phyloP scores from a whole-genome alignment of 2,113 vertebrate genomes.

The Columba janthina region DNA sequence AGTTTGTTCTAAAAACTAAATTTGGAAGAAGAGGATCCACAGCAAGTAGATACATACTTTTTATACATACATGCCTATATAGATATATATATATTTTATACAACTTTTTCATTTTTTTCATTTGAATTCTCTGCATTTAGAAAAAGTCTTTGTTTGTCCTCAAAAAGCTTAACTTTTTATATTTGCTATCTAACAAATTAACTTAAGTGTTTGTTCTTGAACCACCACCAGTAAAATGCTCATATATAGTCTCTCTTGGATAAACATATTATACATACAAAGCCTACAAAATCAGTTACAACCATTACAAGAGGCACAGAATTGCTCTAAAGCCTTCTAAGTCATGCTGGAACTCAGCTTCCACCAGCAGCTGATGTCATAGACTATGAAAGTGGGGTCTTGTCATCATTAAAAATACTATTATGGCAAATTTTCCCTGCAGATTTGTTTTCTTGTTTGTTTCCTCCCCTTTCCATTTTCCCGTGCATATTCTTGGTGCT shows the following conservation, averaged over 20 bases:
- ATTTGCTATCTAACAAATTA: neutral
- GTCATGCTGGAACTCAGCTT: neutral
- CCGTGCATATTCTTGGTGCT: neutral
- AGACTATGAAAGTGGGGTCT: neutral
- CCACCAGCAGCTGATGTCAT: neutral
- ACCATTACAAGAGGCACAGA: neutral
- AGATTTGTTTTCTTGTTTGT: neutral
- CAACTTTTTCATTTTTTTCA: neutral
- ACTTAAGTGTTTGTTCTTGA: neutral
- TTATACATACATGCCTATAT: neutral
- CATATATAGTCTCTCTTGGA: neutral
- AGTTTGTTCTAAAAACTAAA: conserved; percentile 5
- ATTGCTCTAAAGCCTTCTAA: neutral
- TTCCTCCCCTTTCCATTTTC: neutral
- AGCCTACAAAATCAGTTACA: neutral
- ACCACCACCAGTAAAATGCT: neutral
- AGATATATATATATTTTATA: neutral
- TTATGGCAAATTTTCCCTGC: neutral
- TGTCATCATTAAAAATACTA: neutral
- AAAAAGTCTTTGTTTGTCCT: neutral
- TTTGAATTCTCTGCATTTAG: neutral
- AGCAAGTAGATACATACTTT: neutral
- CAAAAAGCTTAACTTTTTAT: neutral
- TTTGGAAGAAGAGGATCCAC: neutral
- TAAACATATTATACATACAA: neutral